Evolutionary conservation across 2,113 vertebrate genomes (phyloP).

Genomic region (Turnix velox): DNA sequence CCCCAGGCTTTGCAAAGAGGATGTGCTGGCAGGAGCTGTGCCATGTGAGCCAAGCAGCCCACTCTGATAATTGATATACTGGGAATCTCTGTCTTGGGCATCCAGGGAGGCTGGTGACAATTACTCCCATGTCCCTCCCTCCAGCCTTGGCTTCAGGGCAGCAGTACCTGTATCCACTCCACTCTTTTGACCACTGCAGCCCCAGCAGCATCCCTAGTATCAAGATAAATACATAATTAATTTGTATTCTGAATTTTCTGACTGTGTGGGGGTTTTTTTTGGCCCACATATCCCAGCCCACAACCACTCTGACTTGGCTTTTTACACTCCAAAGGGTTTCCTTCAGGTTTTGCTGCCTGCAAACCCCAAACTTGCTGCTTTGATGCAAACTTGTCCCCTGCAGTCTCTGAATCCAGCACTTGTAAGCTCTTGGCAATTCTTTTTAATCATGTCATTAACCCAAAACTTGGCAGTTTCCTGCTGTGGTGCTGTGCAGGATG

Average conservation of each 20-base stretch:
- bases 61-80: background rate
- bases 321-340: background rate
- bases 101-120: background rate
- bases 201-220: background rate
- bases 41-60: rapidly evolving
- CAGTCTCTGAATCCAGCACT: rapidly evolving
- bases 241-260: background rate
- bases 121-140: background rate
- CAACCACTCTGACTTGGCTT: background rate
- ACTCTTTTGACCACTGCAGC: rapidly evolving
- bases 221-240: background rate
- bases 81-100: background rate
- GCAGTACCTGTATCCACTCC: rapidly evolving
- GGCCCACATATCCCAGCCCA: background rate
- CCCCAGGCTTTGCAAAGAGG: background rate
- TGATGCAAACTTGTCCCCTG: background rate
- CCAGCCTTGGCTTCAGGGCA: rapidly evolving
- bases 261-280: background rate
- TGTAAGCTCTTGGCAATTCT: background rate
- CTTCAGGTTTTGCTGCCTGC: background rate
- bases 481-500: background rate
- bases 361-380: background rate
- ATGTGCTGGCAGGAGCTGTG: background rate
- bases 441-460: background rate
- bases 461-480: background rate